A percentile compares a stretch with the other conserved stretches of the same genome.
Evolutionary conservation across 2,797 vertebrate genomes (phyloP).

Genomic region (Xiphorhynchus erythropygius): DNA sequence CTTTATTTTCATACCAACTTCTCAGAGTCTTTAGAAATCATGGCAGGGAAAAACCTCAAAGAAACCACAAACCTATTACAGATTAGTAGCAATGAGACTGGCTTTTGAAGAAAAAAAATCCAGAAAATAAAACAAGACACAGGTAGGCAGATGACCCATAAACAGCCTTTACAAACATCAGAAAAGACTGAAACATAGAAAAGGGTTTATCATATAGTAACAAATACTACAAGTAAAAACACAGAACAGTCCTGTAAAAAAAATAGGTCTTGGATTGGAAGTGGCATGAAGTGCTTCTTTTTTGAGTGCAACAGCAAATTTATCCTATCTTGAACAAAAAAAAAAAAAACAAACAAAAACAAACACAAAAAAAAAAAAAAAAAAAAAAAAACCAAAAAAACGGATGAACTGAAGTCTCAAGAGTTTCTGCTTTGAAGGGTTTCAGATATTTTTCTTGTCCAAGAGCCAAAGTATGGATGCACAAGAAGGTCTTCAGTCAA

Average conservation of each 20-base stretch:
- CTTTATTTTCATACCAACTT: background rate
- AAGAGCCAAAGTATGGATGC: background rate
- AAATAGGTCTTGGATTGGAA: background rate
- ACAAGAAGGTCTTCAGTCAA: background rate
- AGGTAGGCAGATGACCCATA: background rate
- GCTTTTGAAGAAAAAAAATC: background rate
- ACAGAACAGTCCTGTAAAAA: background rate
- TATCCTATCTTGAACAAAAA: background rate
- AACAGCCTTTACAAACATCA: background rate
- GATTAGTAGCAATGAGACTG: background rate
- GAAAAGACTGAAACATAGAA: background rate
- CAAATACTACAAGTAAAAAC: background rate
- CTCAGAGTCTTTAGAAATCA: background rate
- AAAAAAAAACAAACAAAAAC: background rate
- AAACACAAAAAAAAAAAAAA: too few relatives aligned
- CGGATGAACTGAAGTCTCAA: background rate
- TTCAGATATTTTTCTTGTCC: background rate
- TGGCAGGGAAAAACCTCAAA: rapidly evolving
- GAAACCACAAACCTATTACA: background rate
- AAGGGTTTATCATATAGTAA: background rate
- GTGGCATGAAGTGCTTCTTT: background rate
- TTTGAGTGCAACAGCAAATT: background rate
- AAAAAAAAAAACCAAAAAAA: too few relatives aligned
- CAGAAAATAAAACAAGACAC: background rate
- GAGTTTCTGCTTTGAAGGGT: background rate